Evolutionary conservation across 2,888 invertebrate species (phyloP), one percentile per base, ranked within the genome.

Genomic region (Lycophotia porphyrea): DNA sequence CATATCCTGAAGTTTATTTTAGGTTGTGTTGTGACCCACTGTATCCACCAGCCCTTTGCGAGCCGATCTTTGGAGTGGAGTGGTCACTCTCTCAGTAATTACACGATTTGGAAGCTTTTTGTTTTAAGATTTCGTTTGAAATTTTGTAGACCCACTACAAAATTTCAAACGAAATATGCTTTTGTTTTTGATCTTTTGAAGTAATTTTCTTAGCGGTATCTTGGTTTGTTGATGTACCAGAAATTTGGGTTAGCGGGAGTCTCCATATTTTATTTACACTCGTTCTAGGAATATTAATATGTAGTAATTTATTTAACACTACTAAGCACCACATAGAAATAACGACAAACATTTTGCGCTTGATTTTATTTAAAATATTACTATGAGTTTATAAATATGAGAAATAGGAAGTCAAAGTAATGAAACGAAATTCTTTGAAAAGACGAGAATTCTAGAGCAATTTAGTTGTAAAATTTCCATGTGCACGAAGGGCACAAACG

Each of bases 51-150:
- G 58, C 18, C 64, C 31, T 78, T 80, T 76, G 71, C 66, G 49
- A 60, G 24, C 24, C 64, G 55, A 73, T 61, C 55, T 78, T 78
- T 69, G 31, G 64, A 78, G 34, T 44, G n/a, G 74, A 78, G 49
- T 61, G 34, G 75, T 52, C 60, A 74, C 60, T 71, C 69, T 71
- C 47, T 64, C 71, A 81, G 77, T 78, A 85, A 87, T 71, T 75
- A 71, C 73, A 65, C 42, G 66, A 71, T 84, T 63, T 78, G 24
- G 49, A 68, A 71, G 36, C 36, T 73, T 71, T 66, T 31, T 36
- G 58, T 68, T 76, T 65, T 68, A 31, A 36, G 5, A 31, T 64
- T 67, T 79, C 8, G 27, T 66, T 73, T 58, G 31, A 42, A 34
- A 74, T 73, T 8, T 73, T 47, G 44, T 31, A 15, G 47, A n/a